phyloP scores from a whole-genome alignment of 2,113 vertebrate genomes.

The Aviceda subcristata region DNA sequence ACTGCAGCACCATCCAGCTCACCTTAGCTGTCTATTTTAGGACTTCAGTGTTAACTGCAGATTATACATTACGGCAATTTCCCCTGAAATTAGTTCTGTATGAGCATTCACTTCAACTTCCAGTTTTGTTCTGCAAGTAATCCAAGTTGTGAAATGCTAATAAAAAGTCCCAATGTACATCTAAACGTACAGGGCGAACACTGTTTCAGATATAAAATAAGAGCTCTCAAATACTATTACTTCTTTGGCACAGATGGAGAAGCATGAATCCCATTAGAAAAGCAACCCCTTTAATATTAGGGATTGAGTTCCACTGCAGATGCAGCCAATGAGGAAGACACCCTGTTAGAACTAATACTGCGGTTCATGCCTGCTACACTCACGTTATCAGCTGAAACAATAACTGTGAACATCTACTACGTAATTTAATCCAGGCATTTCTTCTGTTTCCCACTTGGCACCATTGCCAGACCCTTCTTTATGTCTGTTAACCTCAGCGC shows the following conservation, averaged over 20 bases:
- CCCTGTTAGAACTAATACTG: neutral
- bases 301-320: neutral
- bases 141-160: neutral
- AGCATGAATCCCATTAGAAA: neutral
- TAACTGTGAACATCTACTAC: neutral
- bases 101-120: neutral
- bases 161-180: accelerated
- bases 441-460: neutral
- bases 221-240: neutral
- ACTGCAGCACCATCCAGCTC: neutral
- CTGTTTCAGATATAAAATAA: neutral
- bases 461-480: neutral
- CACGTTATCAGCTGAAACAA: neutral
- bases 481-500: accelerated
- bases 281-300: neutral
- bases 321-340: neutral
- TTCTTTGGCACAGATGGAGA: neutral
- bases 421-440: neutral
- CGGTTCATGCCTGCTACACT: neutral
- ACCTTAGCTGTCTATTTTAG: neutral
- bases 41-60: accelerated
- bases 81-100: neutral
- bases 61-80: neutral
- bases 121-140: neutral
- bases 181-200: neutral